These are phyloP conservation scores for Mimumesa dahlbomi DNA, from an alignment of 2,888 invertebrate genomes.

Conservation along the genomic window DNA sequence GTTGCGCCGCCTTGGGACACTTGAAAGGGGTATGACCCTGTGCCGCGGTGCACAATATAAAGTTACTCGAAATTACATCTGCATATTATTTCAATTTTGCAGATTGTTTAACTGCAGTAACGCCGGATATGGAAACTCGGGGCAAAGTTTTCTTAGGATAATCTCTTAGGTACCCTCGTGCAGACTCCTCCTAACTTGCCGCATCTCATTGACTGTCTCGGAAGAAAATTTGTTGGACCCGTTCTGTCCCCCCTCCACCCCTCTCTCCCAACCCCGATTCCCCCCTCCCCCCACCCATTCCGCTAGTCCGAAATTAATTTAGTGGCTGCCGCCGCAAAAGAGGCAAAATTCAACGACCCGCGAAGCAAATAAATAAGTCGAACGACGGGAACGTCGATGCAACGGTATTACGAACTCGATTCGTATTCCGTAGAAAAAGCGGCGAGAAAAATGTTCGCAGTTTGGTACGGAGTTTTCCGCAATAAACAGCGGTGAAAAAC, in stretches of 20 bases:
- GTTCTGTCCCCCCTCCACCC: background rate
- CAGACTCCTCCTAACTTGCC: constrained; percentile 39
- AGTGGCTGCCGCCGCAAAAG: constrained; percentile 36
- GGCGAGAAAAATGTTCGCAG: constrained; percentile 41
- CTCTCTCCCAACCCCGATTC: background rate
- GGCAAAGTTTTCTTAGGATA: constrained; percentile 66
- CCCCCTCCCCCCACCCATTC: background rate
- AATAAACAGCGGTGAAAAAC: constrained; percentile 56
- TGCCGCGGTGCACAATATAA: constrained; percentile 61
- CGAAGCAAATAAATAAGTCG: constrained; percentile 61
- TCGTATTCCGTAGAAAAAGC: constrained; percentile 24
- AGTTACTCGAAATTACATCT: constrained; percentile 76
- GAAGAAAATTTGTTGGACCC: constrained; percentile 64
- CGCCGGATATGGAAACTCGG: constrained; percentile 56
- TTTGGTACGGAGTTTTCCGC: constrained; percentile 27
- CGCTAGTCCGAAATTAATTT: constrained; percentile 62
- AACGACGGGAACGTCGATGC: constrained; percentile 44
- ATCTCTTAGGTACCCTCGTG: constrained; percentile 62
- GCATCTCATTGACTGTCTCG: constrained; percentile 60
- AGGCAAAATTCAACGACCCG: constrained; percentile 57
- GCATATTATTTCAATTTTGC: constrained; percentile 75
- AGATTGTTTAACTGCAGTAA: constrained; percentile 73
- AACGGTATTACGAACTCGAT: constrained; percentile 40
- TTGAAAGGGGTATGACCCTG: constrained; percentile 38
- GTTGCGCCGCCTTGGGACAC: constrained; percentile 58